Conservation (phyloP, 2,797 vertebrate genomes). For the Smutsia temminckii region DNA sequence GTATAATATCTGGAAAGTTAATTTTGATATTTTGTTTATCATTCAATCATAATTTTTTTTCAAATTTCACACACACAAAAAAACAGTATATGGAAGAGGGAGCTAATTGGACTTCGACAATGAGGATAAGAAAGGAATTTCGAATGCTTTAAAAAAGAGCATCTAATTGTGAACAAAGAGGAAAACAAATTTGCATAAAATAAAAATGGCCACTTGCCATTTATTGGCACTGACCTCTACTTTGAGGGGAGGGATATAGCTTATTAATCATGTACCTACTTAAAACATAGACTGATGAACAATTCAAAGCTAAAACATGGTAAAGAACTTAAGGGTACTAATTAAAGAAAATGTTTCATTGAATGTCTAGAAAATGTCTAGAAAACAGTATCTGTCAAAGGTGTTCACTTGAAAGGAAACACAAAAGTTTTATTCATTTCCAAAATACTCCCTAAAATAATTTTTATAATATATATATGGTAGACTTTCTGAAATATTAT, state of each 20-base stretch:
- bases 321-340: neutral
- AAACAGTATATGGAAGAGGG: neutral
- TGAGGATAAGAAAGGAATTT: neutral
- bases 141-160: neutral
- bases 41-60: neutral
- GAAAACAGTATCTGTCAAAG: neutral
- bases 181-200: neutral
- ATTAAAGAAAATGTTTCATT: neutral
- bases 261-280: neutral
- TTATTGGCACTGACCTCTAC: neutral
- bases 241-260: neutral
- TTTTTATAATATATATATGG: neutral
- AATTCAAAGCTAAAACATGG: neutral
- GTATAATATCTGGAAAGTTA: slow-evolving; percentile 16
- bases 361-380: neutral
- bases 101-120: neutral
- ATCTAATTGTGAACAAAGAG: neutral
- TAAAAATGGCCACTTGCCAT: neutral
- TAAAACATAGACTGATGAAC: neutral
- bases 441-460: neutral
- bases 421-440: neutral
- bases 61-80: neutral
- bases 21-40: slow-evolving; percentile 33
- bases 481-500: neutral
- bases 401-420: neutral